Evolutionary conservation across 2,797 vertebrate species (phyloP), one percentile per base, ranked within the genome.

Genomic region (Sebastes iracundus): DNA sequence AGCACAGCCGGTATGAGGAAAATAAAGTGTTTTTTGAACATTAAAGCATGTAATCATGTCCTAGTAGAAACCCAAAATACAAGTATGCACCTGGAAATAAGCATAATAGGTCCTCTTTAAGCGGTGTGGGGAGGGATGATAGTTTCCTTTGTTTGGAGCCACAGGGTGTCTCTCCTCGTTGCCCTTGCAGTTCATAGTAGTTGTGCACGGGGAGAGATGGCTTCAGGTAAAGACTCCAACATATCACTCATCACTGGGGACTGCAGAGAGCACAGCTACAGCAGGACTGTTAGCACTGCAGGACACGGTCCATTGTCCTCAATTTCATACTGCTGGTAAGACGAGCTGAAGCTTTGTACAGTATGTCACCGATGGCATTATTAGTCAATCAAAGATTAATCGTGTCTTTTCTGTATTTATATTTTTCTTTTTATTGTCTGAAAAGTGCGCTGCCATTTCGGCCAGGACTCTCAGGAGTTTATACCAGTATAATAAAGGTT

Each of bases 101-200:
- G 46, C 46, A 49, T 49, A 49, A 49, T 49, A 42, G 89, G 89
- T 90, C 46, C 46, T 49, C 46, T 49, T 83, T 81, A 91, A 90
- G 87, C 78, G 59, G 62, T 46, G 83, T n/a, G 59, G 58, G 81
- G 69, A 81, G 85, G 87, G 83, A 79, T 68, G 61, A 81, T 87
- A 81, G 92, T 92, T 89, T 94, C 90, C 87, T 93, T 92, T 93
- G 92, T 95, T 87, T 80, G 75, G 76, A 90, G 85, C 90, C 87
- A 77, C 77, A 1, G 92, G 94, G 90, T 73, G 90, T 91, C 92
- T 92, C 85, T 93, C 86, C 91, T 90, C 77, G 32, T 88, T 93
- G 91, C 86, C 93, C 93, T 95, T 92, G 91, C 85, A 84, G 87
- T 91, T 91, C 85, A 88, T 81, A 85, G 72, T 73, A 74, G 80